Percentiles rank a stretch among this genome's conserved stretches.
These are phyloP conservation scores for Macrophya alboannulata DNA, from an alignment of 2,888 invertebrate species.

Conservation along the genomic window DNA sequence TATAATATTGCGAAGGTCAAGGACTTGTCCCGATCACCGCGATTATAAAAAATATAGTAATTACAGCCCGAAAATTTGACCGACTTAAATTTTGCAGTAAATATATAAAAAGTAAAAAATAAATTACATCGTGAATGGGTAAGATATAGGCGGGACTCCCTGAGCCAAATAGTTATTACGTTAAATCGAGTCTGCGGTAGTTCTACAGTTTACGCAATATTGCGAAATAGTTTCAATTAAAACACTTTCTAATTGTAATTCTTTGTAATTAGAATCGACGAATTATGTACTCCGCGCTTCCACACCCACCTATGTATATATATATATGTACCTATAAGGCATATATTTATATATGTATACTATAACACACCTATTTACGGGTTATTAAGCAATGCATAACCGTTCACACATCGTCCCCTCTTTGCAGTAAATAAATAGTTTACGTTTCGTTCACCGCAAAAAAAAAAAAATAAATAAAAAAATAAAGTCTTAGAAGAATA, in stretches of 20 bases:
- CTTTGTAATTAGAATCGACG: slow-evolving; percentile 75
- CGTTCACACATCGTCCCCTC: slow-evolving; percentile 70
- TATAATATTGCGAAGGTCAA: slow-evolving; percentile 20
- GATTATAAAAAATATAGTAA: background rate
- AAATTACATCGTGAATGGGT: background rate
- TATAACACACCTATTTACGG: slow-evolving; percentile 63
- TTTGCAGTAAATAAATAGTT: background rate
- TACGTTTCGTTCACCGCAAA: background rate
- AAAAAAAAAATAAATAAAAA: too few relatives aligned
- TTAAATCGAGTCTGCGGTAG: background rate
- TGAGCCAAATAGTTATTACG: slow-evolving; percentile 8
- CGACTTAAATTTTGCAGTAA: background rate
- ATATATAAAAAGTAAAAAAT: background rate
- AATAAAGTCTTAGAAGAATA: background rate
- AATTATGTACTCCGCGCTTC: slow-evolving; percentile 66
- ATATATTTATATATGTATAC: background rate
- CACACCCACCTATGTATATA: slow-evolving; percentile 23
- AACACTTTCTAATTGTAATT: slow-evolving; percentile 77
- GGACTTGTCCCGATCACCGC: background rate
- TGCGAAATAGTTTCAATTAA: slow-evolving; percentile 77
- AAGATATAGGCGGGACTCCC: background rate
- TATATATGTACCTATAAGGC: background rate
- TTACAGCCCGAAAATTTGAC: background rate
- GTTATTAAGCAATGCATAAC: slow-evolving; percentile 72
- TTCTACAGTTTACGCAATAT: slow-evolving; percentile 70